Base-by-base conservation (phyloP, 1,140 invertebrate genomes). In the Drepana arcuata region DNA sequence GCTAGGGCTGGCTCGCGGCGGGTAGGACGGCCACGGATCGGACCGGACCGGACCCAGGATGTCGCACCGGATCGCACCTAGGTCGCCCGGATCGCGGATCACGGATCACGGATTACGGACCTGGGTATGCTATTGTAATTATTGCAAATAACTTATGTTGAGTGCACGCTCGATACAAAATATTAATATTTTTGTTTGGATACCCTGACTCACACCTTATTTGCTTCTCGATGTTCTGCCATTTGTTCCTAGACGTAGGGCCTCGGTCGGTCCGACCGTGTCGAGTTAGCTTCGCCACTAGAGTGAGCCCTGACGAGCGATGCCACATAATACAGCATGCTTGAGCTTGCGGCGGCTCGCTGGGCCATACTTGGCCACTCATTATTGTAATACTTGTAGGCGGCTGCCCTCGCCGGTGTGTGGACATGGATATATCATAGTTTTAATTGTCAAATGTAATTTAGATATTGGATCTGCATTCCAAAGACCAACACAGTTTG, bases 111-210 rank as follows among this genome's bases (percentile, higher is more conserved):
- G 56, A 69, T 59, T 52, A 61, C 50, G 71, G 69, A 72, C 61
- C 58, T 67, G 75, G 73, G 75, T 75, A 80, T 80, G 72, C 71
- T 55, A 64, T 79, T 74, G 48, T 61, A 66, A 68, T 65, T 73
- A 60, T 77, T 68, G 66, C 68, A 63, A 61, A 69, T 73, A 68
- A 70, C 59, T 63, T 62, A 50, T 71, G 63, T 78, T 66, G 69
- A 74, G 63, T 77, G 74, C 74, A 77, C 74, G 70, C 74, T 71
- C 64, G 62, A 51, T 64, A 52, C 44, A 42, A 39, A 54, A 38
- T 42, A 52, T 57, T 60, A 52, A 63, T 65, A 53, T 69, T 68
- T 70, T 63, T 70, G 63, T 72, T 69, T 67, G 63, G 50, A 64
- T 54, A 60, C 59, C 63, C 63, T 68, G 52, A 66, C 66, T 70